Base-by-base conservation (phyloP, 1,140 invertebrate species). In the Caenorhabditis brenneri region DNA sequence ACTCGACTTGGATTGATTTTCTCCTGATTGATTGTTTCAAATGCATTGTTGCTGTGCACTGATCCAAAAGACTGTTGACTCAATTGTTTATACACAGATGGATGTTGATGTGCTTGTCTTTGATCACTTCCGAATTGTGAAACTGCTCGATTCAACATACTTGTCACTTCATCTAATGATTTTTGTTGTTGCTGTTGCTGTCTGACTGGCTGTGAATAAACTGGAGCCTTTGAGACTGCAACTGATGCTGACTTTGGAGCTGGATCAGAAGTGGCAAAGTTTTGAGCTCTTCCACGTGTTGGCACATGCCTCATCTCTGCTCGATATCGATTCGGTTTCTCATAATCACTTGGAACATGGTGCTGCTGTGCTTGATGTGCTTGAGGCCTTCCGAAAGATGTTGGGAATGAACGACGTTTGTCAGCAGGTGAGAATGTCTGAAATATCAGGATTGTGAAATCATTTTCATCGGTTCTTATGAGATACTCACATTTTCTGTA, bases 1-100 rank as follows among this genome's bases (percentile, higher is more conserved):
- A 90, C 89, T 36, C 86, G 84, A 79, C 82, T 86, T 22, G 90
- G 86, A 79, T 87, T 88, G n/a, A 91, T 74, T 51, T 87, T 84
- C 80, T 90, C 89, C 29, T 88, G 84, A 74, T 90, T 90, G 33
- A 90, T 90, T 15, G 88, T 90, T 46, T 90, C 88, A 58, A 90
- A 90, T 33, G 90, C 85, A 46, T 84, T 88, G 19, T 53, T 55
- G 22, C 36, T 42, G 36, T 74, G 65, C 0, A 74, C 65, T 1
- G 65, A 74, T 5, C 65, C 65, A 2, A 74, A 74, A 12, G 65
- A 74, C 42, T 74, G 65, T 42, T 74, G 65, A 31, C 65, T 74
- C 36, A 74, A 46, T 42, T 74, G 65, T 24, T 74, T 74, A 29
- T 74, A 74, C 6, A 58, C 39, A 29, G 83, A 46, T n/a, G 46